phyloP scores from a whole-genome alignment of 1,140 invertebrate species.

The Acromyrmex heyeri region DNA sequence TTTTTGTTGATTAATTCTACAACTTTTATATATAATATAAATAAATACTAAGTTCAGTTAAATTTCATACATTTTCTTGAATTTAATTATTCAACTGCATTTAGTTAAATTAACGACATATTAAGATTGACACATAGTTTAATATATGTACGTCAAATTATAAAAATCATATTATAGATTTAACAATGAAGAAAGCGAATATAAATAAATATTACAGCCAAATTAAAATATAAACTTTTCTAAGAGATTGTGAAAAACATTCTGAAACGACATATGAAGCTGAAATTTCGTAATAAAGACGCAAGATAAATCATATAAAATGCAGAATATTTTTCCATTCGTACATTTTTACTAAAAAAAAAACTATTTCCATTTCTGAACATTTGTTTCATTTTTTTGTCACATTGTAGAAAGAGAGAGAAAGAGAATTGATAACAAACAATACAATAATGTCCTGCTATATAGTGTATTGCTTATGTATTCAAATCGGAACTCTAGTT shows the following conservation, averaged over 20 bases:
- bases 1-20: too few relatives aligned
- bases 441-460: neutral
- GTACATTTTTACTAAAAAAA: neutral
- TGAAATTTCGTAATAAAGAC: neutral
- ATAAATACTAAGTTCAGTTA: too few relatives aligned
- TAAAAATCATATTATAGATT: too few relatives aligned
- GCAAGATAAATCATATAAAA: constrained; percentile 3
- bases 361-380: neutral
- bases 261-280: neutral
- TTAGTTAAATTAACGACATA: too few relatives aligned
- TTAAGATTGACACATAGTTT: too few relatives aligned
- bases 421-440: neutral
- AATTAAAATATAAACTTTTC: neutral
- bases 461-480: neutral
- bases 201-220: constrained; percentile 10
- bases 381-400: neutral
- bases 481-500: neutral
- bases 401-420: neutral
- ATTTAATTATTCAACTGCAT: too few relatives aligned
- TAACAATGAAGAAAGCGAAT: neutral
- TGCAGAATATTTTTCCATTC: neutral
- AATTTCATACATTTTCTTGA: too few relatives aligned
- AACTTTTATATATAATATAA: too few relatives aligned
- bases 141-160: too few relatives aligned
- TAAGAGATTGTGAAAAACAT: neutral